Evolutionary conservation across 2,888 invertebrate genomes (phyloP), one percentile per base, ranked within the genome.

Genomic region (Pristionchus entomophagus): DNA sequence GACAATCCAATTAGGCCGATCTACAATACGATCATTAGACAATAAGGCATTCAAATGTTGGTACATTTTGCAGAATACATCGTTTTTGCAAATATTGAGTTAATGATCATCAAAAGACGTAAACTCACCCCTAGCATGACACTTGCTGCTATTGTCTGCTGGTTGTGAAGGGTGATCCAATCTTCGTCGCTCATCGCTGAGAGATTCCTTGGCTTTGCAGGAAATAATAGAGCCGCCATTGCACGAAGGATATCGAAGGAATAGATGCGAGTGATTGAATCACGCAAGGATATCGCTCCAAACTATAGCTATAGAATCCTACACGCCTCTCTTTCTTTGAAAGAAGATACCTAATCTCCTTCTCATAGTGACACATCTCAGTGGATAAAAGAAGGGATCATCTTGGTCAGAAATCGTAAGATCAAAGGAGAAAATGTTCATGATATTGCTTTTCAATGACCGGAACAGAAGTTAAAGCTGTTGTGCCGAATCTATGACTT

Each of bases 151-250:
- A 73, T 32, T 2, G 73, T 73, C 26, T 73, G 73, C 41, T 73
- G n/a, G 45, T 19, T 73, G 0, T 26, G 38, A n/a, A 73, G 26
- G 2, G 38, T 45, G 3, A 41, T 45, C 73, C 73, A 73, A n/a
- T 73, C 73, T 26, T 73, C 73, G 41, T 73, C 73, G n/a, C 41
- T 45, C 73, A 73, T 73, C 2, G 38, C 73, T 73, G 73, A 73
- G 26, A 73, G 12, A 26, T 65, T 65, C 19, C 65, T 8, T 17
- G 65, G 65, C 65, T 35, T 65, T 65, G 22, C 14, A 14, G 45
- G 45, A 45, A 45, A 14, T 6, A n/a, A n/a, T n/a, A n/a, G n/a
- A n/a, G n/a, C n/a, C n/a, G n/a, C n/a, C n/a, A n/a, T n/a, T n/a
- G n/a, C n/a, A n/a, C n/a, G 59, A 26, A 29, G 8, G 59, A 10